A percentile compares a stretch with the other conserved stretches of the same genome.
Evolutionary conservation across 2,797 vertebrate species (phyloP).

Genomic region (Phataginus tricuspis): DNA sequence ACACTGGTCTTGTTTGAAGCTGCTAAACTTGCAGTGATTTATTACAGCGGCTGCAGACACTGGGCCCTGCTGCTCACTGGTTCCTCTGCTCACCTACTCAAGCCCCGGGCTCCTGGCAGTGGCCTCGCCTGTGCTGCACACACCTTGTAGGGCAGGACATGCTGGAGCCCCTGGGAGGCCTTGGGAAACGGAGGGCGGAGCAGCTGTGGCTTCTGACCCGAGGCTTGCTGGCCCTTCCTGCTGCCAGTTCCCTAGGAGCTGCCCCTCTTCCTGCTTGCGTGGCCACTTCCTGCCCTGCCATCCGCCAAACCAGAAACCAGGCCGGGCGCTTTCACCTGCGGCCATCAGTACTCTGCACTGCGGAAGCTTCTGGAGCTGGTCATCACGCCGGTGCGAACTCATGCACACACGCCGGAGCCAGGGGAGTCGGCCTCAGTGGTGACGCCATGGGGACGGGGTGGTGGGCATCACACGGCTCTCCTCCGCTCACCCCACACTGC

Average conservation of each 20-base stretch:
- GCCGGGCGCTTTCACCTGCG: background rate
- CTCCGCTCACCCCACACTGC: background rate
- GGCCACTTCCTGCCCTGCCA: background rate
- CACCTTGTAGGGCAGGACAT: too few relatives aligned
- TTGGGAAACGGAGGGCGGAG: too few relatives aligned
- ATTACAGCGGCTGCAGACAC: background rate
- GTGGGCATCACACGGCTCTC: background rate
- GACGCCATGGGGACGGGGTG: background rate
- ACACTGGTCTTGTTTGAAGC: background rate
- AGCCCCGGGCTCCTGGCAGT: background rate
- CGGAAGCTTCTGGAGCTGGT: background rate
- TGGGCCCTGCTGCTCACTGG: rapidly evolving
- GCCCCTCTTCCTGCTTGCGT: rapidly evolving
- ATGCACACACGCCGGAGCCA: background rate
- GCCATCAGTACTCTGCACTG: background rate
- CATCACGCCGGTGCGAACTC: background rate
- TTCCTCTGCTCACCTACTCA: too few relatives aligned
- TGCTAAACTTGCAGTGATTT: too few relatives aligned
- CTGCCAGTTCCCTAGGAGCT: rapidly evolving
- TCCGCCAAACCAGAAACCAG: rapidly evolving
- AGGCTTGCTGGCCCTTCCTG: background rate
- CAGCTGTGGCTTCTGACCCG: too few relatives aligned
- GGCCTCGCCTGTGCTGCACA: background rate
- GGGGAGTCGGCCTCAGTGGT: background rate
- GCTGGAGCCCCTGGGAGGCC: rapidly evolving